These are phyloP conservation scores for Oreochromis grahami DNA, from an alignment of 2,797 vertebrate species.

Conservation along the genomic window DNA sequence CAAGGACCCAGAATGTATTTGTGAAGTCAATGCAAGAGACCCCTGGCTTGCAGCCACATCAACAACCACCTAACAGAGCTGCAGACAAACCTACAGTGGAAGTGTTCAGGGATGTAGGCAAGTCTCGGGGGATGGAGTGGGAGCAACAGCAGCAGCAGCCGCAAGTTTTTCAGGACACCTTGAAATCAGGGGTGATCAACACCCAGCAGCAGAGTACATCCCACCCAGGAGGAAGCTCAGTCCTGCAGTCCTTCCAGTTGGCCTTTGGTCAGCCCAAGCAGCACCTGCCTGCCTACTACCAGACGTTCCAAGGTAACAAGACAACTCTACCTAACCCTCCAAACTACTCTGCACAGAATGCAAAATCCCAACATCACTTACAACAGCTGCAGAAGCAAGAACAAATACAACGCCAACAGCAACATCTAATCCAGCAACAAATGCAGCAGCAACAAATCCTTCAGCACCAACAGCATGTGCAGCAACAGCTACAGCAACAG, in stretches of 20 bases:
- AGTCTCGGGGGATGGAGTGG: conserved; percentile 67
- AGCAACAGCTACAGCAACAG: conserved; percentile 57
- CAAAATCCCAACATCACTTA: conserved; percentile 75
- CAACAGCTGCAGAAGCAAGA: conserved; percentile 79
- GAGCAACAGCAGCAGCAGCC: conserved; percentile 67
- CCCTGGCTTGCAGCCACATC: conserved; percentile 50
- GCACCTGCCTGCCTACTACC: conserved; percentile 81
- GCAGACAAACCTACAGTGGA: conserved; percentile 77
- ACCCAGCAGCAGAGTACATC: conserved; percentile 74
- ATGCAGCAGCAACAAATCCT: conserved; percentile 58
- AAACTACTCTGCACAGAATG: conserved; percentile 71
- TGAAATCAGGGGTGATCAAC: conserved; percentile 77
- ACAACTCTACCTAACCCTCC: conserved; percentile 81
- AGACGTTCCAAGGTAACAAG: conserved; percentile 86
- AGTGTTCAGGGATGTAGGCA: conserved; percentile 62
- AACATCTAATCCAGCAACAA: conserved; percentile 60
- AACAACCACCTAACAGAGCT: conserved; percentile 69
- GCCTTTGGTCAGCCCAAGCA: conserved; percentile 94
- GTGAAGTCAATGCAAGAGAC: conserved; percentile 64
- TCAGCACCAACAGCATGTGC: conserved; percentile 57
- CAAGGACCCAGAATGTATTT: conserved; percentile 65
- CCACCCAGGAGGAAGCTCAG: conserved; percentile 72
- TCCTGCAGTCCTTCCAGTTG: conserved; percentile 92
- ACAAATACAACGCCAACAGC: conserved; percentile 59
- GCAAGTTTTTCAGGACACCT: conserved; percentile 76